Evolutionary conservation across 2,888 invertebrate genomes (phyloP), one percentile per base, ranked within the genome.

Genomic region (Aethes cnicana): DNA sequence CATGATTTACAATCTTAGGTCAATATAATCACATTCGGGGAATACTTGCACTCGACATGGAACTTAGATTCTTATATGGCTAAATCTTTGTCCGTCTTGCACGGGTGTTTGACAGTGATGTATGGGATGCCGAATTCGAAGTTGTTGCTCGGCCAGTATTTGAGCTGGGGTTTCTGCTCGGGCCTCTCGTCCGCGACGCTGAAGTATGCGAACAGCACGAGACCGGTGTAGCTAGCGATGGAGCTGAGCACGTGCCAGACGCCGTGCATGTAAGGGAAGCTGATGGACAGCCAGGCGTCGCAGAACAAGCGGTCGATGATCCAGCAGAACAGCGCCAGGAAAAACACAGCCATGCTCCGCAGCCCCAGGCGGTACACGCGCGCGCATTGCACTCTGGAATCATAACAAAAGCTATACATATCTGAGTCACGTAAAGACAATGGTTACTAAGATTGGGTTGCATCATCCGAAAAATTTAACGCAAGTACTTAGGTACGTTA

Each of bases 191-290:
- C 92, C 46, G 91, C 89, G 0, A 94, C 95, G 63, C 94, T 93
- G 73, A 95, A 95, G 73, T 95, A 96, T 0, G 95, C 95, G 69
- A 94, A 94, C 0, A 96, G 89, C 4, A 96, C 95, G 11, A 95
- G 90, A 8, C 93, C 92, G 3, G 95, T 94, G 65, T 95, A 96
- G 21, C 94, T 92, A 0, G 95, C 93, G 41, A 96, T 94, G 68
- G 95, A 95, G 60, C 95, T 95, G 44, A 95, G 92, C 8, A 96
- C 84, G 74, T 96, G 96, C 96, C 96, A 96, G 11, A 95, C 89
- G 7, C 94, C 95, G 74, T 96, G 96, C 68, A 96, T 90, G 79
- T 96, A 96, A 0, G 95, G 95, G 65, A 96, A 95, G 81, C 94
- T 92, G 7, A 95, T 91, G 8, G 92, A 91, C 1, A 94, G 91